A percentile compares a stretch with the other conserved stretches of the same genome.
Conservation (phyloP, 1,140 invertebrate species). For the Melanaphis sacchari region DNA sequence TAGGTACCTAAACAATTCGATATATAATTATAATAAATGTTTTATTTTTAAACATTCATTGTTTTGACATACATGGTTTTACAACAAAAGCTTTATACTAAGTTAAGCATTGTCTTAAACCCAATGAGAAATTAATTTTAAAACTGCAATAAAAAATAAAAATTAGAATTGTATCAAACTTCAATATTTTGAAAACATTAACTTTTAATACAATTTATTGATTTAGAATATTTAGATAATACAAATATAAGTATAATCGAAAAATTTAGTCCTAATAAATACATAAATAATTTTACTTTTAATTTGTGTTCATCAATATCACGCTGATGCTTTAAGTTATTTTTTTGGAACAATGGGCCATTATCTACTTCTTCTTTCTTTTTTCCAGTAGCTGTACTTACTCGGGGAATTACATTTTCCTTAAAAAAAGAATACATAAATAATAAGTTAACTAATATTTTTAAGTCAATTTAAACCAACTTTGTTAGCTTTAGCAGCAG, state of each 20-base stretch:
- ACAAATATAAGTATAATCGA: neutral
- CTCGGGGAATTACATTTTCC: conserved; percentile 45
- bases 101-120: neutral
- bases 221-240: too few species aligned
- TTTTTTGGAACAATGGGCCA: conserved; percentile 80
- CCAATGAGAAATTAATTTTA: neutral
- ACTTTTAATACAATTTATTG: neutral
- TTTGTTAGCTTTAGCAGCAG: conserved; percentile 27
- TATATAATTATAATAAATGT: neutral
- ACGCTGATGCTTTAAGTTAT: conserved; percentile 89
- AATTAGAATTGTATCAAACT: neutral
- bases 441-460: neutral
- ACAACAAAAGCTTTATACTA: too few species aligned
- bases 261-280: neutral
- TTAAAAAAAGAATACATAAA: neutral
- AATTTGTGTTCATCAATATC: conserved; percentile 91
- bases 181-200: neutral
- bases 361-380: conserved; percentile 88
- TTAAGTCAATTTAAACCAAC: neutral
- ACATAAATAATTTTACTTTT: conserved; percentile 67
- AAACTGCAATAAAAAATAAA: too few species aligned
- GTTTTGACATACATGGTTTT: neutral
- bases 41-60: neutral
- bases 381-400: conserved; percentile 38
- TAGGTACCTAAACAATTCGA: neutral